Base-by-base conservation (phyloP, 2,888 invertebrate species). In the Seladonia tumulorum region DNA sequence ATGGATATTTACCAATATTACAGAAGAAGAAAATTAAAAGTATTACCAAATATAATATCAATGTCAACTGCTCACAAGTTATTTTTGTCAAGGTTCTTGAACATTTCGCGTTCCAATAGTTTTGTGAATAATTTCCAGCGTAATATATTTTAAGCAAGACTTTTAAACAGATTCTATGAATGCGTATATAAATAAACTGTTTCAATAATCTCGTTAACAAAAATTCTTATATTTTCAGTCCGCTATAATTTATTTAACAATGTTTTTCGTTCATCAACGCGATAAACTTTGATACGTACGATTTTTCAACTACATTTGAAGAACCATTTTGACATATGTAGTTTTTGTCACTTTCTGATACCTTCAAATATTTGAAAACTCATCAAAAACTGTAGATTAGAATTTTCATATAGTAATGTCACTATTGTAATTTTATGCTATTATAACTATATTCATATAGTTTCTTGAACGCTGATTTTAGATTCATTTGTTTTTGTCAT, bases 181-280 rank as follows among this genome's bases (percentile, higher is more conserved):
- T 29, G 18, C 22, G 39, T 68, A 39, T 68, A 68, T 0, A 22
- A 18, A 47, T 63, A 60, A 60, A 75, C 16, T 10, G 35, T 49
- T 29, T 39, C 29, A 29, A 45, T 66, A 84, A 77, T n/a, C 42
- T 76, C 35, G 45, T 72, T 70, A 63, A 79, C 68, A 53, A 60
- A 57, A 74, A 45, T 88, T 47, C 25, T 71, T 79, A 42, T 25
- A 39, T n/a, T 74, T 85, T 60, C 25, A 18, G 76, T 76, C 86
- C 42, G 88, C 80, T 82, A 74, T 81, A 85, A 90, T 90, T 90
- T 90, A 85, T 75, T 90, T 72, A 47, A 82, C 78, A 78, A 85
- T 53, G 81, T 83, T 90, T 90, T 82, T 79, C 66, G 74, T 70
- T 53, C 63, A 76, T 76, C 81, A 77, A 77, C 78, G 78, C 57